Conservation (phyloP, 2,113 vertebrate genomes). For the Clupea harengus region DNA sequence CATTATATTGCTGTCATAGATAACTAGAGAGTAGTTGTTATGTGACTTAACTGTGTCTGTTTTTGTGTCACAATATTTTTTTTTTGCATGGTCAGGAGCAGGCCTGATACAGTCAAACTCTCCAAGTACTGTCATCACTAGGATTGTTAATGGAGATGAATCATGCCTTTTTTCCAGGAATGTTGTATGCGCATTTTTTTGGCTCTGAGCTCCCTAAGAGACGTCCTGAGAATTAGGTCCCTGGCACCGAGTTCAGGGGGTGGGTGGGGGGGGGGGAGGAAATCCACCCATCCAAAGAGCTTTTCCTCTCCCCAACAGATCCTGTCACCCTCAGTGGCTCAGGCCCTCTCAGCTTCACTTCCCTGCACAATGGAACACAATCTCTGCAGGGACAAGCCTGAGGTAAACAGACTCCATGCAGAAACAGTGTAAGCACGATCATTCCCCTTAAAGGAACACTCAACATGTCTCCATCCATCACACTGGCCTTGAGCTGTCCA, state of each 20-base stretch:
- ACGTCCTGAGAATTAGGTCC: not conserved
- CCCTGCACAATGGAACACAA: slow-evolving; percentile 4
- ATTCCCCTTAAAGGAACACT: not conserved
- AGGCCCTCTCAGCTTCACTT: not conserved
- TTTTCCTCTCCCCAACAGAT: slow-evolving; percentile 23
- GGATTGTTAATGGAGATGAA: slow-evolving; percentile 3
- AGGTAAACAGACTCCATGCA: not conserved
- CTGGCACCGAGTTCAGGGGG: not conserved
- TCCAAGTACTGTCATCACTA: slow-evolving; percentile 7
- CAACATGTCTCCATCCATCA: not conserved
- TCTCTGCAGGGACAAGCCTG: not conserved
- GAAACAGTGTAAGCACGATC: not conserved
- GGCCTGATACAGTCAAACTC: slow-evolving; percentile 9
- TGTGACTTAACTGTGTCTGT: not conserved
- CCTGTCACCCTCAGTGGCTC: slow-evolving; percentile 19
- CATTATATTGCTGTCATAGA: not conserved
- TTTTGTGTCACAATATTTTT: not conserved
- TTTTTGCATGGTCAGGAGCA: not conserved
- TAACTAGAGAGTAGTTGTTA: not conserved
- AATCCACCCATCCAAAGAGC: slow-evolving; percentile 1
- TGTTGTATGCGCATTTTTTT: slow-evolving; percentile 4
- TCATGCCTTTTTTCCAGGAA: slow-evolving; percentile 16
- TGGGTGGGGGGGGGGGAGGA: not conserved
- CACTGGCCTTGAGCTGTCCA: not conserved
- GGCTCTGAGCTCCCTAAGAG: not conserved